Percentiles rank a stretch among this genome's conserved stretches.
phyloP scores from a whole-genome alignment of 2,888 invertebrate genomes.

The Urechis unicinctus region DNA sequence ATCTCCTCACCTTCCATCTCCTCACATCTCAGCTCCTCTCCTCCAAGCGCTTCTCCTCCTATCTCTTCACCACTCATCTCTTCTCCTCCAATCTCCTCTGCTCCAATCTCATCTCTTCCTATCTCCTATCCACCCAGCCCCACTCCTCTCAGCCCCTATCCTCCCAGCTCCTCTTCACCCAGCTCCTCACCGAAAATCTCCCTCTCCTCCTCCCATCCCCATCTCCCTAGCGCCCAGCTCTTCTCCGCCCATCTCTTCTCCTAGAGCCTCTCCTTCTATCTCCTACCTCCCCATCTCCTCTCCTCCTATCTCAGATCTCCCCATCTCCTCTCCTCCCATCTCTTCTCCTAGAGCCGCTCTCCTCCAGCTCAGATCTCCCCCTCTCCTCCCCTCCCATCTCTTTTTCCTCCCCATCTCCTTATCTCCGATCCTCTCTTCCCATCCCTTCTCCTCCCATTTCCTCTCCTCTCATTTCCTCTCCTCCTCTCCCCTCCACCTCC shows the following conservation, averaged over 20 bases:
- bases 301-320: background rate
- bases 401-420: background rate
- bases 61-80: background rate
- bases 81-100: background rate
- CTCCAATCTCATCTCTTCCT: background rate
- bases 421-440: background rate
- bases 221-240: background rate
- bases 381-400: background rate
- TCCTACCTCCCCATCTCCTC: background rate
- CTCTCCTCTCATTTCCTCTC: background rate
- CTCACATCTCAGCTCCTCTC: too few species aligned
- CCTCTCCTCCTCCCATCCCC: background rate
- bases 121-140: background rate
- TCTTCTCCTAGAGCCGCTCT: background rate
- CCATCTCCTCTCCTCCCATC: background rate
- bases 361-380: background rate
- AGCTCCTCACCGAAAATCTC: too few species aligned
- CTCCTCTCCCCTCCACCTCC: too few species aligned
- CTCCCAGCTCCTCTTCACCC: too few species aligned
- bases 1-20: background rate
- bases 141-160: too few species aligned
- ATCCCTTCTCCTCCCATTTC: background rate
- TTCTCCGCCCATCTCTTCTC: background rate
- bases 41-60: background rate
- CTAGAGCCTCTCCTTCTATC: slow-evolving; percentile 1